A percentile compares a stretch with the other conserved stretches of the same genome.
Conservation (phyloP, 2,888 invertebrate species). For the Amiota mariae region DNA sequence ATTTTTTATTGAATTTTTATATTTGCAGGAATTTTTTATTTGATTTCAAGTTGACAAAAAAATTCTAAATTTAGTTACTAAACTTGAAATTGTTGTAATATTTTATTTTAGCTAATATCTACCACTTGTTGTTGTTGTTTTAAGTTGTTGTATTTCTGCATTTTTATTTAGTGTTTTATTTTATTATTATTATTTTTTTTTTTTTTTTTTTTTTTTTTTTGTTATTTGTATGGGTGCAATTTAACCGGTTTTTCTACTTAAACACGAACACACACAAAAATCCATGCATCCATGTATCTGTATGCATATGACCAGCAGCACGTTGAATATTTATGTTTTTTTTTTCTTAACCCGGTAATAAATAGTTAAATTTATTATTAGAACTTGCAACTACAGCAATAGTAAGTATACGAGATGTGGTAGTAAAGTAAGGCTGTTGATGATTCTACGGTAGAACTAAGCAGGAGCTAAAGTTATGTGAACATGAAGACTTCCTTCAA, state of each 20-base stretch:
- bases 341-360: conserved; percentile 61
- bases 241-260: conserved; percentile 56
- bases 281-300: too few relatives aligned
- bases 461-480: too few relatives aligned
- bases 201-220: conserved; percentile 31
- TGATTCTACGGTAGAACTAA: too few relatives aligned
- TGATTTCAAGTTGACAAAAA: too few relatives aligned
- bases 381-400: conserved; percentile 46
- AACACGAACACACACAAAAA: neutral
- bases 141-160: conserved; percentile 16
- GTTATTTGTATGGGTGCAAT: conserved; percentile 37
- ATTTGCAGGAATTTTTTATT: too few relatives aligned
- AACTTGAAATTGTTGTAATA: neutral
- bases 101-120: neutral
- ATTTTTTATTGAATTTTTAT: too few relatives aligned
- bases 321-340: neutral
- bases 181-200: too few relatives aligned
- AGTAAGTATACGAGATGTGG: too few relatives aligned
- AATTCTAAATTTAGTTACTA: too few relatives aligned
- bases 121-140: conserved; percentile 1
- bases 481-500: too few relatives aligned
- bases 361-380: conserved; percentile 66
- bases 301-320: too few relatives aligned
- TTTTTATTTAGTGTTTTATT: conserved; percentile 33
- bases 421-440: too few relatives aligned